These are phyloP conservation scores for Heteromyza rotundicornis DNA, from an alignment of 2,888 invertebrate genomes.

Conservation along the genomic window DNA sequence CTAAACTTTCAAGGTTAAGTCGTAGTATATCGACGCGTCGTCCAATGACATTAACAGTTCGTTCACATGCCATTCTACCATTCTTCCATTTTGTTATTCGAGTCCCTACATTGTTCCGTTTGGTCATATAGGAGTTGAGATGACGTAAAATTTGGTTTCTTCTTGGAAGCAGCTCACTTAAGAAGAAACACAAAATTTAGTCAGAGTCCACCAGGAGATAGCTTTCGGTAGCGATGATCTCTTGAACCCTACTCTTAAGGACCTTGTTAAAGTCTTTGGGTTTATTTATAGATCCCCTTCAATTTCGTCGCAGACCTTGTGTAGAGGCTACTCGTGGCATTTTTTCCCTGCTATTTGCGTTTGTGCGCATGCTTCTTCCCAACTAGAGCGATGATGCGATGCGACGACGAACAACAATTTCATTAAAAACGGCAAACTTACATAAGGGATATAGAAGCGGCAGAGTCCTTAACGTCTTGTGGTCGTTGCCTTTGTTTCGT, in stretches of 20 bases:
- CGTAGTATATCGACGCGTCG: constrained; percentile 42
- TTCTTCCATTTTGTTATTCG: background rate
- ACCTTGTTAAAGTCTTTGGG: too few species aligned
- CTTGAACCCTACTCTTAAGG: too few species aligned
- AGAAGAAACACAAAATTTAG: too few species aligned
- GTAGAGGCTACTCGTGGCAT: background rate
- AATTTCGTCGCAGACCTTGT: too few species aligned
- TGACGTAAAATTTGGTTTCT: too few species aligned
- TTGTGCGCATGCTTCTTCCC: constrained; percentile 8
- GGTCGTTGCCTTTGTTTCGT: constrained; percentile 3
- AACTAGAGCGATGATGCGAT: background rate
- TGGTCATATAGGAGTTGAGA: too few species aligned
- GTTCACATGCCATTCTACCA: constrained; percentile 32
- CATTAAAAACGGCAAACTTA: constrained; percentile 31
- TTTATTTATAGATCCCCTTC: too few species aligned
- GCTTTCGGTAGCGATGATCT: too few species aligned
- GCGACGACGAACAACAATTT: constrained; percentile 26
- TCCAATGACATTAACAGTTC: constrained; percentile 51
- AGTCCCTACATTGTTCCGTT: background rate
- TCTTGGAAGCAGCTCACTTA: too few species aligned
- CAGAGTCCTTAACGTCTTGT: constrained; percentile 7
- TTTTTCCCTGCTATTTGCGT: background rate
- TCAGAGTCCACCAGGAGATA: too few species aligned
- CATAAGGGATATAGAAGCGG: constrained; percentile 29
- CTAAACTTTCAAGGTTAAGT: constrained; percentile 55